Conservation (phyloP, 2,113 vertebrate genomes). For the Odontophorus gujanensis region DNA sequence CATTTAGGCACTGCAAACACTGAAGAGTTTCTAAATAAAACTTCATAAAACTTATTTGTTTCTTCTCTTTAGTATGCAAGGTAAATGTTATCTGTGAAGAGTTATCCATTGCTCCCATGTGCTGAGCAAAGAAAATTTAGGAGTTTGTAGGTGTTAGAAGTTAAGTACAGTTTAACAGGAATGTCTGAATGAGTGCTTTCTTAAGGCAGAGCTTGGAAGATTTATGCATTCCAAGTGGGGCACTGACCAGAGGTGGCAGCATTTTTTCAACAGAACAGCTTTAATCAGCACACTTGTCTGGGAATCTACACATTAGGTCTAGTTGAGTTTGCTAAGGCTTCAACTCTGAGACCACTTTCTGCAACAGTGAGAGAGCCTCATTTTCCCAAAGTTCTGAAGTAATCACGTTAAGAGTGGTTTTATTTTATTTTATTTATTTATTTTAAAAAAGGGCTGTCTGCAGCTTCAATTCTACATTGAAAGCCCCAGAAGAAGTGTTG, state of each 20-base stretch:
- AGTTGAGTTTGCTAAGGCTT: not conserved
- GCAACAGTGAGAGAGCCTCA: not conserved
- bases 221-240: not conserved
- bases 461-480: not conserved
- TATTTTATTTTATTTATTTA: no score
- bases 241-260: not conserved
- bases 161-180: not conserved
- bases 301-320: not conserved
- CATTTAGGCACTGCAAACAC: not conserved
- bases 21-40: not conserved
- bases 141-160: not conserved
- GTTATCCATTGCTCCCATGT: not conserved
- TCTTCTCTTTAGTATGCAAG: not conserved
- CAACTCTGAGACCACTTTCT: not conserved
- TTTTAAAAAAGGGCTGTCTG: not conserved
- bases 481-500: not conserved
- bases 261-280: not conserved
- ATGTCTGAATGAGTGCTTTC: not conserved
- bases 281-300: not conserved
- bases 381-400: not conserved
- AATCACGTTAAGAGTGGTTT: rapidly evolving
- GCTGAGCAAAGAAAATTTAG: not conserved
- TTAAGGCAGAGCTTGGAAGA: not conserved
- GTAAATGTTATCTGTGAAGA: not conserved
- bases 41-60: not conserved